Evolutionary conservation across 2,113 vertebrate species (phyloP).

Genomic region (Myotis brandtii): DNA sequence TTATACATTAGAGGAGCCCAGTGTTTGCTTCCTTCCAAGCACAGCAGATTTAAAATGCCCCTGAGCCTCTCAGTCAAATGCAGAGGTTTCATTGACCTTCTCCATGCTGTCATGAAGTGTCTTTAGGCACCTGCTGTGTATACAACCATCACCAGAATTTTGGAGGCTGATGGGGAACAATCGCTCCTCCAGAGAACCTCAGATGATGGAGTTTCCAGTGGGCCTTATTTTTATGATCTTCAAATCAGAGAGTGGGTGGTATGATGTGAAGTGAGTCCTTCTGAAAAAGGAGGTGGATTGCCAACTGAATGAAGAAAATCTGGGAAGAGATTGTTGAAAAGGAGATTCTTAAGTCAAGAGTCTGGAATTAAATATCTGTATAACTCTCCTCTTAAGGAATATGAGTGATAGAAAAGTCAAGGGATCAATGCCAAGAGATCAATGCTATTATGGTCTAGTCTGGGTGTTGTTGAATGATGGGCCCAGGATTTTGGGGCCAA

Average conservation of each 20-base stretch:
- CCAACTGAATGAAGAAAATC: neutral
- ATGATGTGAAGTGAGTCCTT: neutral
- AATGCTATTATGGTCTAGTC: neutral
- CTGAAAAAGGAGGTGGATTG: conserved; percentile 13
- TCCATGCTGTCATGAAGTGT: neutral
- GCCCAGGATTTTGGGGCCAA: neutral
- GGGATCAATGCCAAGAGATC: neutral
- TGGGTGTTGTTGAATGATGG: neutral
- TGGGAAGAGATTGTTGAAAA: neutral
- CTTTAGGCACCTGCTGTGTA: neutral
- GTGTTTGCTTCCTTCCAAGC: neutral
- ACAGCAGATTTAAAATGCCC: neutral
- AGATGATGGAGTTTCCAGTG: neutral
- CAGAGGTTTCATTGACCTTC: neutral
- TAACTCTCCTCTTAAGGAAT: neutral
- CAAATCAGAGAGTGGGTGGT: neutral
- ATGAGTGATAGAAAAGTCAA: neutral
- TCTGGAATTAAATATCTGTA: neutral
- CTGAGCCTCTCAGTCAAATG: neutral
- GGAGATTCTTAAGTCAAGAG: neutral
- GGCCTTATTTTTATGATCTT: neutral
- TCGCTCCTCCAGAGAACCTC: neutral
- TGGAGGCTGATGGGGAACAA: neutral
- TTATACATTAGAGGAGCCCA: neutral
- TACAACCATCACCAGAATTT: neutral